Evolutionary conservation across 2,888 invertebrate species (phyloP).

Genomic region (Dioctria rufipes): DNA sequence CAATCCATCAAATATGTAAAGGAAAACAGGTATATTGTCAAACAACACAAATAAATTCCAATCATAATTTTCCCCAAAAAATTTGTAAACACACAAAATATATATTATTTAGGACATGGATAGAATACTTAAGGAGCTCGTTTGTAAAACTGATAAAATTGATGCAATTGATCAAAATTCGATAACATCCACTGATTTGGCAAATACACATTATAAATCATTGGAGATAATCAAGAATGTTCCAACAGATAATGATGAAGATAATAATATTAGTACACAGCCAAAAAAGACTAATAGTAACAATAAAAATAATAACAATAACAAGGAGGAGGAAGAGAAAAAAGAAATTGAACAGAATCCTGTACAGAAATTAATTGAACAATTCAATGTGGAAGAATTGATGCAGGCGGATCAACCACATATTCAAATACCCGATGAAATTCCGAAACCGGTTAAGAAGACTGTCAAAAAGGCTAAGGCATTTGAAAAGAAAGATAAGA

Average conservation of each 20-base stretch:
- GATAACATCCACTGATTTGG: conserved; percentile 67
- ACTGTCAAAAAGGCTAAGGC: conserved; percentile 66
- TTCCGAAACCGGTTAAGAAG: conserved; percentile 59
- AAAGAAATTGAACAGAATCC: conserved; percentile 64
- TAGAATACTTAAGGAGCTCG: conserved; percentile 54
- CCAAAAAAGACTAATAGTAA: conserved; percentile 59
- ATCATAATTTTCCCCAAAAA: conserved; percentile 16
- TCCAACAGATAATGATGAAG: conserved; percentile 69
- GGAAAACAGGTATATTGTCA: conserved; percentile 78
- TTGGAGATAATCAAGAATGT: conserved; percentile 69
- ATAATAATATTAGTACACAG: conserved; percentile 69
- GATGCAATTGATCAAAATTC: conserved; percentile 66
- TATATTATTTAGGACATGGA: conserved; percentile 55
- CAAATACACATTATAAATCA: conserved; percentile 69
- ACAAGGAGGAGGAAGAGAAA: conserved; percentile 57
- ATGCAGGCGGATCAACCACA: conserved; percentile 68
- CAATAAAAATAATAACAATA: conserved; percentile 51
- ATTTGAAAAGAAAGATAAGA: conserved; percentile 64
- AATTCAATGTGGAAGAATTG: conserved; percentile 68
- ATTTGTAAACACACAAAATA: conserved; percentile 4
- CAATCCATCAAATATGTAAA: conserved; percentile 81
- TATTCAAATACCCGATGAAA: conserved; percentile 28
- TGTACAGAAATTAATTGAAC: conserved; percentile 66
- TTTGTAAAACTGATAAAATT: conserved; percentile 54
- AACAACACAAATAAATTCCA: not conserved